phyloP scores from a whole-genome alignment of 2,797 vertebrate genomes.

The Amazona ochrocephala region DNA sequence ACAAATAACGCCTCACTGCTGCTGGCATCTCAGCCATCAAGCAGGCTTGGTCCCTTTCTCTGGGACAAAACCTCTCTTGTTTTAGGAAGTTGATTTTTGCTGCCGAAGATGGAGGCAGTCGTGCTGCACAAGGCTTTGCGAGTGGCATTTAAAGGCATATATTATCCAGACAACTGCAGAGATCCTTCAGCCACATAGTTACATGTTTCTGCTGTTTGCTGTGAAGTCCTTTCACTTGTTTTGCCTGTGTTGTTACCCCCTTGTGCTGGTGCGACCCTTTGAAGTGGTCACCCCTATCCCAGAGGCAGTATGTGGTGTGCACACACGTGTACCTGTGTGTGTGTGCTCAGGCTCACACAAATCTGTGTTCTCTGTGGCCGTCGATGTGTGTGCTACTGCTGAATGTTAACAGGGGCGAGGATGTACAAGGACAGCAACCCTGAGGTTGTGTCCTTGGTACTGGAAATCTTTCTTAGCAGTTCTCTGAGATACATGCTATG shows the following conservation, averaged over 20 bases:
- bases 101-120: not conserved
- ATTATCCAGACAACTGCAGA: not conserved
- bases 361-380: not conserved
- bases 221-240: not conserved
- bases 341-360: not conserved
- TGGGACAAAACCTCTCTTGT: not conserved
- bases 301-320: rapidly evolving
- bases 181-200: not conserved
- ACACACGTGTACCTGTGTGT: rapidly evolving
- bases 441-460: too few species aligned
- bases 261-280: not conserved
- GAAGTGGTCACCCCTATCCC: not conserved
- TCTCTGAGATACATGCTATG: not conserved
- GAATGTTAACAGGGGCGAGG: not conserved
- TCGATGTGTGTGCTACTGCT: not conserved
- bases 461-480: not conserved
- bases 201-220: not conserved
- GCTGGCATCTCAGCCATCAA: not conserved
- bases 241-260: not conserved
- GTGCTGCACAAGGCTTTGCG: not conserved
- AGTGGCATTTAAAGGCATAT: not conserved
- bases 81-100: not conserved
- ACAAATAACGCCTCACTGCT: not conserved
- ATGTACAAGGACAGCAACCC: not conserved
- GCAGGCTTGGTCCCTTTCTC: not conserved